A percentile compares a stretch with the other conserved stretches of the same genome.
phyloP scores from a whole-genome alignment of 1,140 invertebrate species.

The Drosophila malerkotliana region DNA sequence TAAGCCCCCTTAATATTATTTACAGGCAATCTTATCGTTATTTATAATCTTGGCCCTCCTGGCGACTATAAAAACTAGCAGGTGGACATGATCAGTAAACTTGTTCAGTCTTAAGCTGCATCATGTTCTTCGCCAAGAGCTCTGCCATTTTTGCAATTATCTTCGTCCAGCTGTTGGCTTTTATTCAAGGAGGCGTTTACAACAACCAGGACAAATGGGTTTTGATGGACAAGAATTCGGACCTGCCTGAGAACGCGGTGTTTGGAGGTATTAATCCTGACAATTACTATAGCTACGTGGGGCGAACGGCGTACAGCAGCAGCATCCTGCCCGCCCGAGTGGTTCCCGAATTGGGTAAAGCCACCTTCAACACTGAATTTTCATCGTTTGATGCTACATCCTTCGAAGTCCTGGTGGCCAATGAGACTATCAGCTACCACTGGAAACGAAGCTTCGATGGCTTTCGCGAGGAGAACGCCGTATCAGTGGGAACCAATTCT shows the following conservation, averaged over 20 bases:
- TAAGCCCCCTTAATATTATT: conserved; percentile 6
- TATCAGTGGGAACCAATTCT: conserved; percentile 45
- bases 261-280: conserved; percentile 42
- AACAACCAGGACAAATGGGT: conserved; percentile 46
- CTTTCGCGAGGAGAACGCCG: conserved; percentile 47
- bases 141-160: conserved; percentile 15
- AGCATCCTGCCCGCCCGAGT: conserved; percentile 51
- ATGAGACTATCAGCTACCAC: conserved; percentile 48
- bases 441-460: conserved; percentile 62
- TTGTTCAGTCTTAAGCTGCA: conserved; percentile 2
- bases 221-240: conserved; percentile 10
- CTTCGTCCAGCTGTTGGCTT: conserved; percentile 35
- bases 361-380: conserved; percentile 43
- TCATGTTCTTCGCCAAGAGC: conserved; percentile 33
- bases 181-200: conserved; percentile 42
- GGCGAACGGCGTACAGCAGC: conserved; percentile 17
- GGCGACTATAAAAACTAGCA: conserved; percentile 16
- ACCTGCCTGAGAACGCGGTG: conserved; percentile 43
- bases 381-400: neutral
- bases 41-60: neutral
- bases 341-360: conserved; percentile 33
- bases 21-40: conserved; percentile 1
- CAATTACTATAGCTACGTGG: conserved; percentile 59
- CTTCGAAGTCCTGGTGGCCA: conserved; percentile 45
- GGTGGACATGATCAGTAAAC: conserved; percentile 1